Base-by-base conservation (phyloP, 2,113 vertebrate species). In the Dasypus novemcinctus region DNA sequence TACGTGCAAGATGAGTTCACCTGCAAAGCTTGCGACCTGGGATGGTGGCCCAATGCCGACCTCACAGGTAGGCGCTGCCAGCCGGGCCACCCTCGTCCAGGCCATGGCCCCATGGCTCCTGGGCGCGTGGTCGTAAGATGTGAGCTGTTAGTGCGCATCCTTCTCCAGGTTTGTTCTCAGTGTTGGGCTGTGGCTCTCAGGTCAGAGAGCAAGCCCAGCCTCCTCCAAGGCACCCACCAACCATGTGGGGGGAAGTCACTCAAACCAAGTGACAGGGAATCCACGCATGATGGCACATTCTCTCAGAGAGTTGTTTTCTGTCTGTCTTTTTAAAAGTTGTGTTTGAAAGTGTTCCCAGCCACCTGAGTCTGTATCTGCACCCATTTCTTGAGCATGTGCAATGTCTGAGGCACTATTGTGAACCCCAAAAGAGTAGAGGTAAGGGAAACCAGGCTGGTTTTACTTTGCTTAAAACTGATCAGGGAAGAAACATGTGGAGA, bases 1-100 rank as follows among this genome's bases (percentile, higher is more conserved):
- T 98, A 97, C 15, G 99, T 99, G 96, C 99, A 99, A 98, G 99
- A 99, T 71, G 99, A 99, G 97, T 99, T 99, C 97, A 99, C 99
- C 5, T 99, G 99, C 98, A 99, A 99, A 97, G 99, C 99, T 4
- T 99, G 99, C 96, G 99, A 99, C 36, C 98, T 99, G 94, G 99
- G 99, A 74, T 99, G 99, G 99, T 99, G 99, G 99, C 99, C 99
- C 0, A 99, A 99, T 49, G 94, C 98, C 21, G 98, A 99, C 3
- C 98, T 99, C 79, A 99, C 98, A 99, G 99, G 99, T 99, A 98
- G 96, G 83, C 90, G 0, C 1, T 14, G 4, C 11, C 17, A 90
- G 75, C 38, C 49, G 84, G 64, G 21, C 38, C 71, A 38, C 1
- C 2, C 2, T 36, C 23, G 31, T 29, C 7, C 41, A 11, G 46